Base-by-base conservation (phyloP, 2,113 vertebrate genomes). In the Clarias macrocephalus region DNA sequence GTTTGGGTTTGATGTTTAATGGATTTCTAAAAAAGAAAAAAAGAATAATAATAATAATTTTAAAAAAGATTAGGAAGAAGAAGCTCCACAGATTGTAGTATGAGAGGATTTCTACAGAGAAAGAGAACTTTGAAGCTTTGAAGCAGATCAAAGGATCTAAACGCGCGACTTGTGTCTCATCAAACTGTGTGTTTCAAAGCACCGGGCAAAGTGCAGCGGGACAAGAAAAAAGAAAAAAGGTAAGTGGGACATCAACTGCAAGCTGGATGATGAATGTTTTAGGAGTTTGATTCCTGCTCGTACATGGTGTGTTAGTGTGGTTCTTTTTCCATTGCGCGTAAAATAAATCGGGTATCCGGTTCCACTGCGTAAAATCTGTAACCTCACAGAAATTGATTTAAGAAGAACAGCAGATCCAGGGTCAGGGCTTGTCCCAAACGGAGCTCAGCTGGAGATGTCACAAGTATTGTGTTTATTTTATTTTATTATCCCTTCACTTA, bases 21-120 rank as follows among this genome's bases (percentile, higher is more conserved):
- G 93, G 94, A 95, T 94, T 90, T 94, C 92, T 92, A 68, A 62
- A 72, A 52, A 42, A 42, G 5, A 42, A 2, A 42, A 42, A 42
- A 42, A 42, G 3, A 37, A 37, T n/a, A n/a, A n/a, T n/a, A n/a
- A n/a, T n/a, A n/a, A n/a, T n/a, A n/a, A n/a, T n/a, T n/a, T n/a
- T n/a, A n/a, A 42, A 42, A 6, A 42, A 42, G 42, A 42, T 48
- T 48, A 48, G 8, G 42, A 0, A 23, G 62, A 19, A 59, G 18
- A 59, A 37, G 12, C 25, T 72, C 62, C 65, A 9, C 37, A 28
- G 54, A 42, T 82, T 37, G 56, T 76, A 59, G 28, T 19, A 80
- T 57, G 23, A 73, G 28, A 76, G 80, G 57, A 87, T 90, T 87
- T 87, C 72, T 37, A n/a, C 54, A 87, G 90, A 93, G 60, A 25